These are phyloP conservation scores for Leptura quadrifasciata DNA, from an alignment of 2,888 invertebrate genomes.

Conservation along the genomic window DNA sequence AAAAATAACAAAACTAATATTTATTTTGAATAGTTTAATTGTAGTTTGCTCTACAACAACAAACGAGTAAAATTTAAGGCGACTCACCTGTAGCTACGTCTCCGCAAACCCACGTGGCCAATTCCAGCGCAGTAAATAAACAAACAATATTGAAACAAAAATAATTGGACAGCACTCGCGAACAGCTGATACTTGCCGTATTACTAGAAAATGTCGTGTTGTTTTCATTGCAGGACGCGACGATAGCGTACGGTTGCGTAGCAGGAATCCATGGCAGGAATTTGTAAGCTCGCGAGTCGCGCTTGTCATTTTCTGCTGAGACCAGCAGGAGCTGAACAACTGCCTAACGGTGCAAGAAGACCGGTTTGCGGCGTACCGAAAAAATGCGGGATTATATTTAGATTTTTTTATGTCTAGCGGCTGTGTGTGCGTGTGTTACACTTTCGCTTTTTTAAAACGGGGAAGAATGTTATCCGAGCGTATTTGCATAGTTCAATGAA, in stretches of 20 bases:
- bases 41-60: not conserved
- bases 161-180: constrained; percentile 27
- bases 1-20: no score
- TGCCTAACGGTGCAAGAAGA: constrained; percentile 34
- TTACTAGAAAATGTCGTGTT: constrained; percentile 31
- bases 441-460: constrained; percentile 18
- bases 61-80: not conserved
- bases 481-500: not conserved
- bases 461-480: not conserved
- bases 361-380: constrained; percentile 31
- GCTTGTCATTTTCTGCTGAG: constrained; percentile 31
- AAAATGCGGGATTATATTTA: constrained; percentile 16
- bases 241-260: constrained; percentile 30
- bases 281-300: constrained; percentile 22
- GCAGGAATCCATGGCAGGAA: constrained; percentile 32
- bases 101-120: constrained; percentile 20
- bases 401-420: constrained; percentile 7
- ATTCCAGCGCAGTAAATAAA: constrained; percentile 1
- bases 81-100: constrained; percentile 37
- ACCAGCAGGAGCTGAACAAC: constrained; percentile 18
- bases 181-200: constrained; percentile 33
- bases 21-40: no score
- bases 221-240: constrained; percentile 21
- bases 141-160: constrained; percentile 10
- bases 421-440: constrained; percentile 10